Base-by-base conservation (phyloP, 2,888 invertebrate species). In the Plebejus melissa region DNA sequence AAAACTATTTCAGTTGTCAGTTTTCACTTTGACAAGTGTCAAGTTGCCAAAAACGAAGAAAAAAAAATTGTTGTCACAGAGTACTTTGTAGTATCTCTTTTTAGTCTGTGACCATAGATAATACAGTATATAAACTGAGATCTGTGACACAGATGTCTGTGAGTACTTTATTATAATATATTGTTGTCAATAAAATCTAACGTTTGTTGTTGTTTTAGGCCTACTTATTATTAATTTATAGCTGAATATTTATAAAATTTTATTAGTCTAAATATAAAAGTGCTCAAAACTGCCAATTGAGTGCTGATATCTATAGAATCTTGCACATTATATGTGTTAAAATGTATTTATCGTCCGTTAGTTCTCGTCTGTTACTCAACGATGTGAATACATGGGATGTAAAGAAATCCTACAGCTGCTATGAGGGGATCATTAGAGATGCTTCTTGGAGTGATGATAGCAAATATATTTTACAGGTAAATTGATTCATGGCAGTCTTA, bases 291-390 rank as follows among this genome's bases (percentile, higher is more conserved):
- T 46, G 22, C 46, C 9, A 46, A 22, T 28, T 46, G 0, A 71
- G 46, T 46, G 22, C 1, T 0, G 7, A 46, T 71, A 7, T 71
- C 28, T 41, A 11, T 28, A 22, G 46, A 46, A 11, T 41, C 46
- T 22, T 46, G 11, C 28, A 71, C 11, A 46, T 28, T 41, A 71
- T 22, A 22, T 70, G 70, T 71, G 58, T 38, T 69, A 70, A 57
- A 70, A 95, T 95, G 95, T 94, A 93, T 86, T 89, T 95, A 79
- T 94, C 94, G 41, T 94, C 95, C 60, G 89, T 94, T 78, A 94
- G 94, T 81, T 94, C 94, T 70, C 93, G 94, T 70, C 86, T 95
- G 78, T 89, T 94, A 83, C 87, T 95, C 41, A 94, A 95, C 81
- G 94, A 94, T 78, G 90, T 89, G 77, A 94, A 90, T 81, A 90